Base-by-base conservation (phyloP, 2,113 vertebrate species). In the Motacilla tschutschensis region DNA sequence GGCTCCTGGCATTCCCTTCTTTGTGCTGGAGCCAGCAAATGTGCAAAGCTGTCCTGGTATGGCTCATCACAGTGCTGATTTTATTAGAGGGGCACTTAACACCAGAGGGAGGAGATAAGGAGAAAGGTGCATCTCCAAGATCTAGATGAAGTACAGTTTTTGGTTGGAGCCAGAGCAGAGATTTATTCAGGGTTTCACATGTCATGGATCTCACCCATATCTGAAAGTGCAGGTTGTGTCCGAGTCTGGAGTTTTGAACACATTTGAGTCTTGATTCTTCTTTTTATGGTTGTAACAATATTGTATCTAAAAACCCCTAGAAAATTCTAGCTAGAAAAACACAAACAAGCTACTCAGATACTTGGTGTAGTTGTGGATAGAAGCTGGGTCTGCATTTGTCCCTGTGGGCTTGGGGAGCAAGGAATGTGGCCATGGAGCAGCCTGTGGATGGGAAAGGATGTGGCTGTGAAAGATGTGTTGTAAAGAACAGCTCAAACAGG, bases 321-420 rank as follows among this genome's bases (percentile, higher is more conserved):
- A 51, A 67, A 62, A 54, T 41, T 90, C n/a, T 63, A 44, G 21
- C 43, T 55, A 41, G n/a, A 31, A n/a, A 71, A 79, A 28, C 31
- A 40, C 1, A 26, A 41, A 63, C 28, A 31, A 58, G 12, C 21
- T 62, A 6, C 63, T 84, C 6, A 14, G 55, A 36, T 36, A 10
- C 21, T 66, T 2, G 0, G 8, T 28, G 14, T 63, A 15, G 36
- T 8, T 82, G n/a, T 54, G 64, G 40, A 13, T 40, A 19, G 13
- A 75, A 65, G 17, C 9, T 72, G 18, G 5, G 7, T 65, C 41
- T 88, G 24, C 3, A 2, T 79, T 81, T 82, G 21, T 48, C 11
- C 18, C 20, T 35, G 3, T 59, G 41, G 6, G 14, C 5, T 5
- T 55, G 41, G 36, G n/a, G 57, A n/a, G 28, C 0, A 0, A 82